Evolutionary conservation across 2,797 vertebrate species (phyloP), one percentile per base, ranked within the genome.

Genomic region (Hyperoplus lanceolatus): DNA sequence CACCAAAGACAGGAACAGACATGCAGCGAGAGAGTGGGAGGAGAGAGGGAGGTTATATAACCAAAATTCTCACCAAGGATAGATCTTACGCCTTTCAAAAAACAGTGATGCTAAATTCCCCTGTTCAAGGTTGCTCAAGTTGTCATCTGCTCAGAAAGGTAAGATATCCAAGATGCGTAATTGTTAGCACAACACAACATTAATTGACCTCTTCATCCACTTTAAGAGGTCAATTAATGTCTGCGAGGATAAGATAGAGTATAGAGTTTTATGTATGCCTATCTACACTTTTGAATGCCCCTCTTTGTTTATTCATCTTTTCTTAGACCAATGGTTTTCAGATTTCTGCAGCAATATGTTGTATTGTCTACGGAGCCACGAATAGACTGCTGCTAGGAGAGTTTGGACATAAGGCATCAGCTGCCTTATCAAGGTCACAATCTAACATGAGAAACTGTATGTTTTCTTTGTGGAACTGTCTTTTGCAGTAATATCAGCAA

Each of bases 31-130:
- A 73, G 74, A 82, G 86, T 81, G 62, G 84, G 83, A 88, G 74
- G 86, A 81, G 85, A 88, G 70, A 70, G 72, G 50, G 59, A 72
- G 29, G 75, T 90, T 90, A 83, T 80, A 77, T 87, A 90, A 91
- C 69, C 66, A 57, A 53, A 38, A 50, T 43, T 84, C 63, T 87
- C 77, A 90, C 81, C 79, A 83, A 86, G 76, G 83, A 87, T 70
- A 90, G 70, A 78, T 85, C 59, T 70, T 71, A 51, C n/a, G 39
- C 64, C 65, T 82, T 89, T 75, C 79, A 70, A 89, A 87, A 84
- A 77, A 69, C 70, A 55, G 55, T 70, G 70, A 82, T 79, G 75
- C 87, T 82, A 81, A 86, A 87, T 65, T 54, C 61, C 48, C 57
- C 43, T 77, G 78, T 89, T 87, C 83, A 92, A 91, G 83, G 84